Evolutionary conservation across 2,888 invertebrate genomes (phyloP), one percentile per base, ranked within the genome.

Genomic region (Shargacucullia verbasci): DNA sequence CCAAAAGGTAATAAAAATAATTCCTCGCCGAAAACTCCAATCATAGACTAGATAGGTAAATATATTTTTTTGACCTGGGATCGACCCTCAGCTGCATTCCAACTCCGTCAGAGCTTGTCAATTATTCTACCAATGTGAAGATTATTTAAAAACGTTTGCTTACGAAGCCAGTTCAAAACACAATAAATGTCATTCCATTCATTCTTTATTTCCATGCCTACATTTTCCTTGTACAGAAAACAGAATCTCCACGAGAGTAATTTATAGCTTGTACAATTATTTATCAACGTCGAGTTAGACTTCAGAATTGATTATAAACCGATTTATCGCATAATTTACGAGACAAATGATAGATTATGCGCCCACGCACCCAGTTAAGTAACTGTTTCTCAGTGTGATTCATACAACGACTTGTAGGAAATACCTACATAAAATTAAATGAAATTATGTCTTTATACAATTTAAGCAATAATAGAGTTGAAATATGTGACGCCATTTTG

Each of bases 251-350:
- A 54, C 59, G 41, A 47, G 52, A 5, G 45, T 62, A 65, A 68
- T 68, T 68, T 76, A 76, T 75, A n/a, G 33, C 50, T 53, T 76
- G 56, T 70, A 68, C 39, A 54, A 59, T 56, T 58, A 55, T 53
- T 41, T 59, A 50, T 60, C 40, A 62, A 50, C 56, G 50, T 56
- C 47, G 13, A 50, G 27, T 54, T 59, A 13, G 39, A 31, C 56
- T 65, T 43, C 20, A 45, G 47, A 70, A 70, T 68, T 68, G 64
- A 75, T 65, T 63, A 61, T 55, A 66, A 69, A 66, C 13, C 39
- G 37, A 75, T 73, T 61, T 63, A 65, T 59, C 46, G n/a, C 9
- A 59, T 59, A 53, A 65, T 75, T 75, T 75, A 75, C 54, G 65
- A 69, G 48, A 70, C 69, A 60, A 59, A 38, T 67, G 74, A 69